Evolutionary conservation across 2,888 invertebrate species (phyloP), one percentile per base, ranked within the genome.

Genomic region (Phoenoteleia sp.): DNA sequence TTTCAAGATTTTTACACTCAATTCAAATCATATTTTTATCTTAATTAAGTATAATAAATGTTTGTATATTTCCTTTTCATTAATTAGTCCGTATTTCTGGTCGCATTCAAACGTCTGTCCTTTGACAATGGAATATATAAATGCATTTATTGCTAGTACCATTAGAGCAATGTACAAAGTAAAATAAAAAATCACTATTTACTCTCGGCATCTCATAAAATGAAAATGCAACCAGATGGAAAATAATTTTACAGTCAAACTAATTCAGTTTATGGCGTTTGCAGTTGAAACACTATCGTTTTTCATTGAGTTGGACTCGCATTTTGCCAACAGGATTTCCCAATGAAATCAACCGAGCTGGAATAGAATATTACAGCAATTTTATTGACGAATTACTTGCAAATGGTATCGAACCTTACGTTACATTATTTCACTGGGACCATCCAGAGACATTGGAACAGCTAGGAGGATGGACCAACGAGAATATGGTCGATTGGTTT

Each of bases 341-440:
- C 83, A 95, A 95, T 92, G 93, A 89, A 79, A 93, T 96, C 42
- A 95, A 94, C 87, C 94, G 95, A 75, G 93, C 94, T 1, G 97
- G 96, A 2, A 93, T 97, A 45, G 91, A 94, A 49, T 96, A 96
- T 93, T 97, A 97, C 93, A 95, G 94, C 67, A 93, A 95, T 54
- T 90, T 97, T 25, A 94, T 96, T 15, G 93, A 95, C 58, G 95
- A 95, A 88, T 93, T 97, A 3, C 83, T 94, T 5, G 92, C 90
- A 1, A 93, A 95, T 74, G 94, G 93, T 17, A 96, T 97, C 67
- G 89, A 93, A 71, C 96, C 97, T 0, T 89, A 95, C 72, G 94
- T 96, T 2, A 96, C 96, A 0, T 94, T 96, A 92, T 96, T 96
- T 93, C 96, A 96, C 89, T 96, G 95, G 95, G 96, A 96, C 90